Conservation (phyloP, 2,797 vertebrate genomes). For the Sternarchorhynchus goeldii region DNA sequence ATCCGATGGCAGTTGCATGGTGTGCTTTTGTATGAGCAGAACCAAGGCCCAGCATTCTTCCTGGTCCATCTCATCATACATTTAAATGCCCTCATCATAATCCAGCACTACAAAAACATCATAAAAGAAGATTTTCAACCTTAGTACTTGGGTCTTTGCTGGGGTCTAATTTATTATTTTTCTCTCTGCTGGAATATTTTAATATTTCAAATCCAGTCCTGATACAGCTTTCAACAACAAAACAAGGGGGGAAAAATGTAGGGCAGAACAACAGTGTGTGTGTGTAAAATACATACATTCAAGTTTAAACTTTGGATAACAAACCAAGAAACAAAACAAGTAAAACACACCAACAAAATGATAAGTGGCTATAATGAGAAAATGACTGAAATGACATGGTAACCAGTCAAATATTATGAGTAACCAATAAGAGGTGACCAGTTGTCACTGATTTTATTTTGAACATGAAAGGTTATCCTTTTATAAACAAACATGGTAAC, state of each 20-base stretch:
- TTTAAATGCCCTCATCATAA: no score
- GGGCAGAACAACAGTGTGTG: not conserved
- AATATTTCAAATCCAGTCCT: conserved; percentile 36
- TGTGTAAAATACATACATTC: conserved; percentile 6
- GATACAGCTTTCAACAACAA: conserved; percentile 51
- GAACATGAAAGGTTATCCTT: no score
- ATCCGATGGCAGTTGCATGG: no score
- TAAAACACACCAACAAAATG: not conserved
- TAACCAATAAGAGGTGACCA: not conserved
- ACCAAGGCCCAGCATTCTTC: not conserved
- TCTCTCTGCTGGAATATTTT: not conserved
- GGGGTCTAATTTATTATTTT: not conserved
- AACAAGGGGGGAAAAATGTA: not conserved
- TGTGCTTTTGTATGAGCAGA: no score
- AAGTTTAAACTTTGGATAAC: conserved; percentile 38
- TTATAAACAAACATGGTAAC: no score
- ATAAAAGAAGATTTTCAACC: no score
- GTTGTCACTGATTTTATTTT: not conserved
- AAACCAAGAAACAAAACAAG: conserved; percentile 30
- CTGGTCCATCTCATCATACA: not conserved
- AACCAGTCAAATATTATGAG: not conserved
- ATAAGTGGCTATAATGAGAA: not conserved
- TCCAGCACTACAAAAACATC: no score
- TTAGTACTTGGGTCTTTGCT: not conserved
- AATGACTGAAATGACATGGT: not conserved